A percentile compares a stretch with the other conserved stretches of the same genome.
Evolutionary conservation across 2,113 vertebrate species (phyloP).

Genomic region (Euleptes europaea): DNA sequence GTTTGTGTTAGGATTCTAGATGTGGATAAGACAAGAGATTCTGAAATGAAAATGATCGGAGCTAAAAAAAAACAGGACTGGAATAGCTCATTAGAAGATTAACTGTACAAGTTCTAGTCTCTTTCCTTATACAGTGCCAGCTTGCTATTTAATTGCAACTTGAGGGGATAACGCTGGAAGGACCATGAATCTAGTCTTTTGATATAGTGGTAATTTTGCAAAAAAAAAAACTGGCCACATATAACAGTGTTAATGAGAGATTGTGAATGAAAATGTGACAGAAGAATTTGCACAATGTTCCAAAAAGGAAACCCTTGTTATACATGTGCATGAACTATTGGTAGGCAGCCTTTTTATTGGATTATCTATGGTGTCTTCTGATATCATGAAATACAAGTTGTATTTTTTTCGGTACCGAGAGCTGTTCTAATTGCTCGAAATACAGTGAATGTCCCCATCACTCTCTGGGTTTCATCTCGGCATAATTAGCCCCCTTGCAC

Average conservation of each 20-base stretch:
- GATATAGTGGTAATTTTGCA: conserved; percentile 10
- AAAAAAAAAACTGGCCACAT: conserved; percentile 36
- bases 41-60: conserved; percentile 30
- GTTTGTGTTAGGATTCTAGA: neutral
- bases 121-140: conserved; percentile 28
- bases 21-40: neutral
- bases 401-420: conserved; percentile 60
- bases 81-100: conserved; percentile 45
- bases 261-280: neutral
- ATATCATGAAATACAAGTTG: conserved; percentile 67
- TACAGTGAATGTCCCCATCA: conserved; percentile 73
- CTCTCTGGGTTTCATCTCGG: conserved; percentile 76
- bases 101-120: conserved; percentile 52
- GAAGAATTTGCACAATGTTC: conserved; percentile 51
- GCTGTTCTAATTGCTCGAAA: conserved; percentile 68
- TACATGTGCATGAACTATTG: conserved; percentile 28
- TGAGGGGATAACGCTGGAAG: conserved; percentile 19
- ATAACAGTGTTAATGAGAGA: conserved; percentile 34
- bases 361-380: conserved; percentile 60
- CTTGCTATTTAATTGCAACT: conserved; percentile 53
- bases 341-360: conserved; percentile 50
- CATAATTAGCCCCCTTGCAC: conserved; percentile 80
- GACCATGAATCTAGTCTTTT: conserved; percentile 40
- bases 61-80: neutral
- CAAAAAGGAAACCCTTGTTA: conserved; percentile 47